Percentiles rank a stretch among this genome's conserved stretches.
Evolutionary conservation across 2,797 vertebrate species (phyloP).

Genomic region (Mormyrops attenuatus): DNA sequence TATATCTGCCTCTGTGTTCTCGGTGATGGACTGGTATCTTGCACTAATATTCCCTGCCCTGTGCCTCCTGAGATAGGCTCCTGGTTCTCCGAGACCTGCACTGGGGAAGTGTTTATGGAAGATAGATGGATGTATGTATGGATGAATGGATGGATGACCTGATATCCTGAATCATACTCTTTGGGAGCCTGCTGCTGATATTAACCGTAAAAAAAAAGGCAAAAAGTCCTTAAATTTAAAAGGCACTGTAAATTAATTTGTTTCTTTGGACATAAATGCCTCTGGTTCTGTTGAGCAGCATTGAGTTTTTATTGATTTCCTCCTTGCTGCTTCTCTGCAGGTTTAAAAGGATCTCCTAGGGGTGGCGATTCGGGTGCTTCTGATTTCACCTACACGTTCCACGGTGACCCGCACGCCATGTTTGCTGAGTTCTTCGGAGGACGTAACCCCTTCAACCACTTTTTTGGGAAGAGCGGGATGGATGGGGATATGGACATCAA

Average conservation of each 20-base stretch:
- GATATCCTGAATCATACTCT: neutral
- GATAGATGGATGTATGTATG: neutral
- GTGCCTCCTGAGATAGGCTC: neutral
- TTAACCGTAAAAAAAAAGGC: neutral
- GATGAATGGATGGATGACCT: neutral
- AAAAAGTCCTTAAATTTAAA: neutral
- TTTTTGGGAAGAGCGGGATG: conserved; percentile 77
- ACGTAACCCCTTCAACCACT: conserved; percentile 89
- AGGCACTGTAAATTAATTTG: neutral
- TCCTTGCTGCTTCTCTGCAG: conserved; percentile 44
- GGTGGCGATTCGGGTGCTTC: conserved; percentile 70
- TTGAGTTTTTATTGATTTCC: neutral
- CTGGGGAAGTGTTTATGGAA: neutral
- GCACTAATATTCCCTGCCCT: neutral
- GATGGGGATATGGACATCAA: conserved; percentile 83
- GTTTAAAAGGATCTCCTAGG: conserved; percentile 72
- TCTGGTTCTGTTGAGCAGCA: neutral
- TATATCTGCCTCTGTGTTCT: neutral
- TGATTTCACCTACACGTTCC: conserved; percentile 87
- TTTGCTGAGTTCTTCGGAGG: conserved; percentile 94
- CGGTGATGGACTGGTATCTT: neutral
- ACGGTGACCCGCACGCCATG: conserved; percentile 91
- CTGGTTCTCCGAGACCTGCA: neutral
- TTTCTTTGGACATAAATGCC: neutral
- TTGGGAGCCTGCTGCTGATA: neutral